These are phyloP conservation scores for Casuarius casuarius DNA, from an alignment of 2,113 vertebrate genomes.

Conservation along the genomic window DNA sequence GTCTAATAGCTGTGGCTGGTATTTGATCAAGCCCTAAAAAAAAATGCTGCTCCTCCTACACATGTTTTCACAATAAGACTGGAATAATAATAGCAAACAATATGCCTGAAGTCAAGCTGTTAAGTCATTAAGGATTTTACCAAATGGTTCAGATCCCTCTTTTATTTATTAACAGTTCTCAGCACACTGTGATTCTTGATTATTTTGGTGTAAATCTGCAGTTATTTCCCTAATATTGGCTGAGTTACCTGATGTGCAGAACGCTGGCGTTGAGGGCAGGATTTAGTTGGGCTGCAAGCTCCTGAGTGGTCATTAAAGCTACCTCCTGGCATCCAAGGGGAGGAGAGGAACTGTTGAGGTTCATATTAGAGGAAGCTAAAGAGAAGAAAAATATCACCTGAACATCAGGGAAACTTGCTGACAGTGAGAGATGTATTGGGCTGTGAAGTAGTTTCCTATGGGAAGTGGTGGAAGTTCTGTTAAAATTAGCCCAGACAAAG, in stretches of 20 bases:
- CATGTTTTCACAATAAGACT: slow-evolving; percentile 38
- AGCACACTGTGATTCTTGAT: neutral
- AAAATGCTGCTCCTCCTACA: slow-evolving; percentile 23
- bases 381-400: slow-evolving; percentile 7
- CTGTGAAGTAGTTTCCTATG: slow-evolving; percentile 68
- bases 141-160: slow-evolving; percentile 41
- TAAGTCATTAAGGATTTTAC: slow-evolving; percentile 59
- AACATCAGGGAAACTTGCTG: slow-evolving; percentile 65
- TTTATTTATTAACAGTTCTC: slow-evolving; percentile 9
- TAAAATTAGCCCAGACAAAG: slow-evolving; percentile 51
- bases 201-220: slow-evolving; percentile 49
- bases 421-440: slow-evolving; percentile 53
- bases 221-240: slow-evolving; percentile 34
- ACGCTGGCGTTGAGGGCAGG: neutral
- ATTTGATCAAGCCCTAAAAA: slow-evolving; percentile 36
- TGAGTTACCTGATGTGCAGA: neutral
- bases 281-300: neutral
- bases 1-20: slow-evolving; percentile 33
- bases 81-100: slow-evolving; percentile 63
- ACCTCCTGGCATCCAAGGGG: neutral
- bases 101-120: slow-evolving; percentile 49
- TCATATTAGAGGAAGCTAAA: slow-evolving; percentile 35
- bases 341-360: slow-evolving; percentile 16
- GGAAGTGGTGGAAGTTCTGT: slow-evolving; percentile 69
- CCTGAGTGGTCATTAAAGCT: neutral